phyloP scores from a whole-genome alignment of 1,140 invertebrate species.

The Aphis craccivora region DNA sequence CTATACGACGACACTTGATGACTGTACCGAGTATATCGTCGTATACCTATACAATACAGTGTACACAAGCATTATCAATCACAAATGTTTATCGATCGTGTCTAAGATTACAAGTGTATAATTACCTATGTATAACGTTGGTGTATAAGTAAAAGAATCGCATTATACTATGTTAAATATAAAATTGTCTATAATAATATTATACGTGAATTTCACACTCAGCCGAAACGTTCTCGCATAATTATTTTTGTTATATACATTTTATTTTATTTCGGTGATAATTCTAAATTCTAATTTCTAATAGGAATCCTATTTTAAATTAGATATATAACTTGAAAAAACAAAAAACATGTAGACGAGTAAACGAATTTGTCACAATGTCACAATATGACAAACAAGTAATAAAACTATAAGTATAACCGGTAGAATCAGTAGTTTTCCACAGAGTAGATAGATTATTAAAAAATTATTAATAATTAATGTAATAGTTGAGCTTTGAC shows the following conservation, averaged over 20 bases:
- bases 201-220: not conserved
- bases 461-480: not conserved
- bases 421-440: too few relatives aligned
- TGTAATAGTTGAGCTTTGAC: not conserved
- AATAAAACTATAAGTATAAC: not conserved
- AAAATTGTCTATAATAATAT: not conserved
- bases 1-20: conserved; percentile 6
- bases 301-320: not conserved
- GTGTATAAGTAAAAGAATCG: not conserved
- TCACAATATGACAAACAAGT: not conserved
- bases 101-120: conserved; percentile 18
- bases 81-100: not conserved
- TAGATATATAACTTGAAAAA: not conserved
- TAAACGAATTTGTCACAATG: too few relatives aligned
- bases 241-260: not conserved
- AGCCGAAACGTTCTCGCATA: not conserved
- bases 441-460: not conserved
- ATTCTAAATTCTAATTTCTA: not conserved
- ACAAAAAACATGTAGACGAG: too few relatives aligned
- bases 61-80: not conserved
- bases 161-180: not conserved
- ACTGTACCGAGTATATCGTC: not conserved
- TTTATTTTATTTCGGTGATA: not conserved
- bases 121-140: not conserved
- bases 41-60: not conserved